phyloP scores from a whole-genome alignment of 2,113 vertebrate species.

The Apteryx mantelli region DNA sequence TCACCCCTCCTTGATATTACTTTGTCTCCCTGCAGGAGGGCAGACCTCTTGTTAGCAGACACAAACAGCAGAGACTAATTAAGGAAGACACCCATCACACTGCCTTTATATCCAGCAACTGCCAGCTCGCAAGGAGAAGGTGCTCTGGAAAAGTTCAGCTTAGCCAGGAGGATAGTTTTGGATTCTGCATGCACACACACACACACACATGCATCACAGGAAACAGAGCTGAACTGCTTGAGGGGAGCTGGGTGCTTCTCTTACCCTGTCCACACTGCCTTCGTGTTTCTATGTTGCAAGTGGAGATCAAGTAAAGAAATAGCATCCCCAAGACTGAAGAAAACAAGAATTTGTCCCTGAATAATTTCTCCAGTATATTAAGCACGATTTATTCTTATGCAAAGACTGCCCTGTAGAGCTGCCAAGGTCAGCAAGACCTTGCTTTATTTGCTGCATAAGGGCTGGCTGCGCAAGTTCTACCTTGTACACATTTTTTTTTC shows the following conservation, averaged over 20 bases:
- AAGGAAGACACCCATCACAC: not conserved
- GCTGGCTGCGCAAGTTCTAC: conserved; percentile 49
- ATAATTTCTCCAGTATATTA: conserved; percentile 62
- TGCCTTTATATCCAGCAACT: not conserved
- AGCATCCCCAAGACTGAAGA: not conserved
- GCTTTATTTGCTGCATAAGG: conserved; percentile 59
- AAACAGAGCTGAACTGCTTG: not conserved
- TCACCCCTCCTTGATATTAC: not conserved
- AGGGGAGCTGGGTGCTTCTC: not conserved
- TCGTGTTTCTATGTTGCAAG: not conserved
- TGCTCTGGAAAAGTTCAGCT: not conserved
- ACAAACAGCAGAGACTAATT: not conserved
- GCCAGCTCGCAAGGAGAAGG: not conserved
- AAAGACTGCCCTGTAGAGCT: conserved; percentile 62
- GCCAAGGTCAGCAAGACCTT: conserved; percentile 69
- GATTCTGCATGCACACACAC: not conserved
- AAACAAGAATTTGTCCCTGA: conserved; percentile 46
- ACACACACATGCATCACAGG: not conserved
- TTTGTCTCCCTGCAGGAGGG: not conserved
- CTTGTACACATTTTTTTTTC: conserved; percentile 32
- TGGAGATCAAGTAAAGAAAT: not conserved
- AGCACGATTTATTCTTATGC: conserved; percentile 62
- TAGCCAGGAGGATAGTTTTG: not conserved
- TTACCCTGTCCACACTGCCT: not conserved
- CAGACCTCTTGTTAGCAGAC: not conserved